Percentiles rank a stretch among this genome's conserved stretches.
These are phyloP conservation scores for Tupaia tana DNA, from an alignment of 2,113 vertebrate genomes.

Conservation along the genomic window DNA sequence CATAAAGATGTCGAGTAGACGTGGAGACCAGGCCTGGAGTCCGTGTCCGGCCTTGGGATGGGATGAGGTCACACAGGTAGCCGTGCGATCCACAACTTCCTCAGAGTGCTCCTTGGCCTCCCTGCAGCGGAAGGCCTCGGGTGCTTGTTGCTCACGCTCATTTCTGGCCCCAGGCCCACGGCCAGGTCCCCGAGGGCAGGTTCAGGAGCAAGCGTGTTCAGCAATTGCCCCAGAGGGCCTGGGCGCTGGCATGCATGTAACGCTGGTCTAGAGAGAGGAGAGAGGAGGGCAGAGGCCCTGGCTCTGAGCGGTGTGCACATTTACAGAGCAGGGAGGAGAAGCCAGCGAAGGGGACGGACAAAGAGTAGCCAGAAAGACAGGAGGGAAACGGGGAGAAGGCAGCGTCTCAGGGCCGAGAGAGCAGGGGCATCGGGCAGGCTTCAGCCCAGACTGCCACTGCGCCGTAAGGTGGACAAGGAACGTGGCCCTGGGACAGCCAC, in stretches of 20 bases:
- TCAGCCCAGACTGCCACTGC: accelerated
- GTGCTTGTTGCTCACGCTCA: background rate
- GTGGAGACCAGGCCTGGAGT: background rate
- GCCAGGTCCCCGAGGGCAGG: background rate
- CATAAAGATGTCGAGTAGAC: background rate
- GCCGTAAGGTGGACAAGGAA: background rate
- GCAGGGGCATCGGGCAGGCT: background rate
- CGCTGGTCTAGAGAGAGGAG: background rate
- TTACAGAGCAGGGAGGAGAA: background rate
- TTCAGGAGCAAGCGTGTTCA: background rate
- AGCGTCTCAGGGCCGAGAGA: background rate
- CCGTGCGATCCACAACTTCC: background rate
- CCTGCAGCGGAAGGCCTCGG: background rate
- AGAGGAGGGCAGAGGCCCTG: background rate
- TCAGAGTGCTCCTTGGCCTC: background rate
- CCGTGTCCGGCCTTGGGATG: accelerated
- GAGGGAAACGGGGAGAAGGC: background rate
- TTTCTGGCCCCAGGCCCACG: background rate
- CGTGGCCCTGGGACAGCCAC: accelerated
- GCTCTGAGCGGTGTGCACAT: background rate
- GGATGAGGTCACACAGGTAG: no score
- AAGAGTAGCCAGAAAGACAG: background rate
- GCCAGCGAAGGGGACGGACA: background rate
- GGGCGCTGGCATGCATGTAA: background rate
- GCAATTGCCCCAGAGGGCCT: background rate